Evolutionary conservation across 2,888 invertebrate species (phyloP).

Genomic region (Carterocephalus palaemon): DNA sequence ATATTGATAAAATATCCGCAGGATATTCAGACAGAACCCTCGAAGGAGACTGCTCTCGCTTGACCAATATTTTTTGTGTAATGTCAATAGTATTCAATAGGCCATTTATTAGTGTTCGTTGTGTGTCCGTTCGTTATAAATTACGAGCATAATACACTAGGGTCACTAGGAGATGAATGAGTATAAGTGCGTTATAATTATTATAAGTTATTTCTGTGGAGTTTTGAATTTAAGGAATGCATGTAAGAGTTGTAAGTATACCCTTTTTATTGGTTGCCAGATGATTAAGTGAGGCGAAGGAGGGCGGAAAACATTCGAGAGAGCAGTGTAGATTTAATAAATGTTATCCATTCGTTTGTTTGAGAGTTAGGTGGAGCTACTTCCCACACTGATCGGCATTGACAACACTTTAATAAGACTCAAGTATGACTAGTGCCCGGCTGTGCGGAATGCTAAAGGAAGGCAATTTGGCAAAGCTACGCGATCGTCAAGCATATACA

Average conservation of each 20-base stretch:
- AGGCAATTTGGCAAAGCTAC: too few relatives aligned
- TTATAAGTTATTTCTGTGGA: constrained; percentile 39
- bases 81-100: constrained; percentile 22
- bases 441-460: too few relatives aligned
- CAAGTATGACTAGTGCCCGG: too few relatives aligned
- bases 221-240: constrained; percentile 54
- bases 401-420: too few relatives aligned
- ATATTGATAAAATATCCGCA: too few relatives aligned
- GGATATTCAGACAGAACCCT: constrained; percentile 12
- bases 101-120: constrained; percentile 39
- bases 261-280: constrained; percentile 43
- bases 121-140: constrained; percentile 33
- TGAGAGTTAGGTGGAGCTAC: too few relatives aligned
- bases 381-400: too few relatives aligned
- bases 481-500: too few relatives aligned
- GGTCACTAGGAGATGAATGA: constrained; percentile 36
- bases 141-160: constrained; percentile 35
- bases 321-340: neutral
- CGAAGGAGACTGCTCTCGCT: neutral
- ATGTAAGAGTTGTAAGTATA: constrained; percentile 49
- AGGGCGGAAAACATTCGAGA: constrained; percentile 24
- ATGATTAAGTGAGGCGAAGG: constrained; percentile 38
- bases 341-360: too few relatives aligned
- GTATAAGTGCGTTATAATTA: constrained; percentile 32
- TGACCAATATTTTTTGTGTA: constrained; percentile 16